phyloP scores from a whole-genome alignment of 2,888 invertebrate genomes.

The Drosophila ezoana region DNA sequence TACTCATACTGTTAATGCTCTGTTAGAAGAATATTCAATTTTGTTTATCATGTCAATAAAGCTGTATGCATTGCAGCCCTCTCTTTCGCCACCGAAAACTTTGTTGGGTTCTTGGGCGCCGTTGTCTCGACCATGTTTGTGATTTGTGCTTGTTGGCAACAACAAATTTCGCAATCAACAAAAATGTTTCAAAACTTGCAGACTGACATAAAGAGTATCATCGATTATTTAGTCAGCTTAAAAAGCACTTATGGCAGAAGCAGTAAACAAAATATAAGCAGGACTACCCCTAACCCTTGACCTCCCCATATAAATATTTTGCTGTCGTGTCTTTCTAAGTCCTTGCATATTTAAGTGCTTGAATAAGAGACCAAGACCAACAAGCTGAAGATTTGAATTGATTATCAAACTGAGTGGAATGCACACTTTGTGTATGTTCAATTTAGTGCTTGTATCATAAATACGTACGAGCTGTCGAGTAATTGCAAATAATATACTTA shows the following conservation, averaged over 20 bases:
- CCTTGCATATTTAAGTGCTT: conserved; percentile 18
- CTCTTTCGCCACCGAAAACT: background rate
- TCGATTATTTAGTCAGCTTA: conserved; percentile 63
- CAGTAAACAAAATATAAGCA: conserved; percentile 47
- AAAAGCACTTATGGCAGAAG: conserved; percentile 49
- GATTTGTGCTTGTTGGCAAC: conserved; percentile 39
- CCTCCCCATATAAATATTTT: background rate
- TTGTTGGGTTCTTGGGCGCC: conserved; percentile 42
- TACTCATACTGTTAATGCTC: background rate
- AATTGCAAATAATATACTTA: background rate
- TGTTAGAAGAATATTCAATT: conserved; percentile 29
- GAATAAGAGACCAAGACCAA: conserved; percentile 11
- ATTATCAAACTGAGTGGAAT: background rate
- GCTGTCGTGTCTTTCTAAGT: background rate
- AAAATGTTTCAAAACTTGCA: conserved; percentile 40
- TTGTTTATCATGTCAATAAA: conserved; percentile 62
- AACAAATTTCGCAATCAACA: conserved; percentile 35
- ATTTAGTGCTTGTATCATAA: background rate
- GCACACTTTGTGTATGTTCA: conserved; percentile 3
- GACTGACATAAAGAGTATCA: conserved; percentile 36
- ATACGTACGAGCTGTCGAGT: background rate
- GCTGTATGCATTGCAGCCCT: conserved; percentile 17
- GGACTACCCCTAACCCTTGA: conserved; percentile 19
- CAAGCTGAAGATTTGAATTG: conserved; percentile 4
- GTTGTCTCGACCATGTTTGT: conserved; percentile 35